Evolutionary conservation across 1,140 invertebrate genomes (phyloP), one percentile per base, ranked within the genome.

Genomic region (Drosophila insularis): DNA sequence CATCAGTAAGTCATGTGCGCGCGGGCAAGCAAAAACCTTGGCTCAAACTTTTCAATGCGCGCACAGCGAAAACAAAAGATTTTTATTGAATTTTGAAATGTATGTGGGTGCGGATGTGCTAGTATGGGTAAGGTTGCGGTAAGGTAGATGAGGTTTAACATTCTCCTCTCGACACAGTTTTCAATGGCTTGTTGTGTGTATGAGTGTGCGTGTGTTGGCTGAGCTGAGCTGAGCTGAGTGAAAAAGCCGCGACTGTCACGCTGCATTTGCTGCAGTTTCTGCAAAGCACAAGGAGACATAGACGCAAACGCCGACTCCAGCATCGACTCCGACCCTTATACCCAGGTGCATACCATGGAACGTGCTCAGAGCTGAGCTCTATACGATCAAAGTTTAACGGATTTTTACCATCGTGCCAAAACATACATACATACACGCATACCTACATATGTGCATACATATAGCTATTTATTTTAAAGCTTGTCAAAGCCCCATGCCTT

Each of bases 31-130:
- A 66, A 70, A 70, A 75, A 78, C 78, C 79, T 79, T 79, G 79
- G 82, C 82, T 86, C 82, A 87, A 79, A 87, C 71, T 89, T 87
- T 87, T 87, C 82, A 87, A 87, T 87, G 69, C 71, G 55, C 74
- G 80, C 65, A 66, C 11, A 56, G 53, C 63, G 71, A 89, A 87
- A 87, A 87, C 80, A 89, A 89, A 87, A 87, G 84, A 82, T 84
- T 86, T 80, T 89, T 87, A 87, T 87, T 87, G 84, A 87, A 87
- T 87, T 89, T 87, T 84, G 77, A 74, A 89, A 67, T 78, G 23
- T 55, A 31, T 55, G 53, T 54, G 27, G 27, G 13, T 54, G 21
- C 14, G 43, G 6, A 21, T 54, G 27, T 56, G 54, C 32, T 27
- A 4, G 54, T 56, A n/a, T 27, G 79, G 13, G 53, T 27, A 5